Conservation (phyloP, 2,888 invertebrate genomes). For the Pachymerium ferrugineum region DNA sequence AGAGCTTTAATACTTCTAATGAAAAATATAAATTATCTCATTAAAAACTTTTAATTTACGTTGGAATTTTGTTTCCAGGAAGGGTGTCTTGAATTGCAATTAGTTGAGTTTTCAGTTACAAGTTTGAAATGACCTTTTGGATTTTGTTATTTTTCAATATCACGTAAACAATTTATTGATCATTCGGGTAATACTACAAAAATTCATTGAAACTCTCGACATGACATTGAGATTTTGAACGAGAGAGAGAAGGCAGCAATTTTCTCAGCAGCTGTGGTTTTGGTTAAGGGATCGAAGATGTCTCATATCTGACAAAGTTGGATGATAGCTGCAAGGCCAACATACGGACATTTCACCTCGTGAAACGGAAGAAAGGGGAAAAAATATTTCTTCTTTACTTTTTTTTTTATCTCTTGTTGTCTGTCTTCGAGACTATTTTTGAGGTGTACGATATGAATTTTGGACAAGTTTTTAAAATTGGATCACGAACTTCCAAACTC, state of each 20-base stretch:
- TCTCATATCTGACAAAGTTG: background rate
- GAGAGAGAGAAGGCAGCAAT: background rate
- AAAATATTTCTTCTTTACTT: background rate
- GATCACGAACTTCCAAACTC: background rate
- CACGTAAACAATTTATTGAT: too few species aligned
- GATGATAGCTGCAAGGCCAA: constrained; percentile 8
- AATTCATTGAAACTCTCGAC: background rate
- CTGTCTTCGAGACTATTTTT: background rate
- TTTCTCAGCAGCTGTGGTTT: constrained; percentile 2
- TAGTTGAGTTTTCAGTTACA: too few species aligned
- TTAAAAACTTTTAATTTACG: too few species aligned
- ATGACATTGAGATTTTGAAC: background rate
- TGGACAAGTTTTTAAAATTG: background rate
- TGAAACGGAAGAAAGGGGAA: background rate
- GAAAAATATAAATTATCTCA: too few species aligned
- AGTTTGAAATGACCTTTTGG: too few species aligned
- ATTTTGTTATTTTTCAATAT: too few species aligned
- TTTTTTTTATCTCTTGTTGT: background rate
- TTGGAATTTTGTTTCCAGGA: too few species aligned
- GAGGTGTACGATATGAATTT: background rate
- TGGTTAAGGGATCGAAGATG: background rate
- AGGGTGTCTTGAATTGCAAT: too few species aligned
- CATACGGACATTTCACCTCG: background rate
- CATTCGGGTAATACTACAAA: too few species aligned
- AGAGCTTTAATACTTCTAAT: too few species aligned